Percentiles rank a stretch among this genome's conserved stretches.
phyloP scores from a whole-genome alignment of 1,140 invertebrate species.

The Anadara kagoshimensis region DNA sequence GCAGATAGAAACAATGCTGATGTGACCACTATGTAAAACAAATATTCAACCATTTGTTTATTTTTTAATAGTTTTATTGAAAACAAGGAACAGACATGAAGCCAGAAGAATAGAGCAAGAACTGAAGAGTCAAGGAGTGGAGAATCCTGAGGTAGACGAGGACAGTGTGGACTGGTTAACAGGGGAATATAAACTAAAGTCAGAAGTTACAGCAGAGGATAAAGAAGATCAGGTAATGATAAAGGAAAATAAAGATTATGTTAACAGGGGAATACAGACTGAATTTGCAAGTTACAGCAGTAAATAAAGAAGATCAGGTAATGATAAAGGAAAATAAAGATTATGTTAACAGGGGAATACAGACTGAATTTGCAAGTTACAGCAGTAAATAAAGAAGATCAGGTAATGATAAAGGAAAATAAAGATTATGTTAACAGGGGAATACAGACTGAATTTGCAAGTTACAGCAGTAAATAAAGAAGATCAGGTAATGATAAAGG shows the following conservation, averaged over 20 bases:
- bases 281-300: slow-evolving; percentile 34
- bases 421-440: slow-evolving; percentile 56
- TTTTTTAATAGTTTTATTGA: slow-evolving; percentile 55
- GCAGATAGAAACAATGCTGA: no score
- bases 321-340: neutral
- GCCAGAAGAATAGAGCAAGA: slow-evolving; percentile 63
- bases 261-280: slow-evolving; percentile 59
- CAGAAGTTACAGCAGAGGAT: slow-evolving; percentile 25
- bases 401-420: slow-evolving; percentile 4
- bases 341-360: slow-evolving; percentile 62
- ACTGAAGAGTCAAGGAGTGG: slow-evolving; percentile 53
- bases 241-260: slow-evolving; percentile 33
- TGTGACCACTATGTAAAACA: no score
- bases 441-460: slow-evolving; percentile 55
- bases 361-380: slow-evolving; percentile 46
- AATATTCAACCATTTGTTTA: neutral
- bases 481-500: slow-evolving; percentile 6
- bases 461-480: slow-evolving; percentile 11
- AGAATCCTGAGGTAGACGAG: slow-evolving; percentile 57
- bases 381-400: slow-evolving; percentile 12
- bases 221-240: slow-evolving; percentile 13
- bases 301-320: slow-evolving; percentile 17
- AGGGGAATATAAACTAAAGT: slow-evolving; percentile 57
- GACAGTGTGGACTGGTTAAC: slow-evolving; percentile 69
- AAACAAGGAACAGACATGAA: slow-evolving; percentile 55